Base-by-base conservation (phyloP, 2,113 vertebrate species). In the Phalacrocorax carbo region DNA sequence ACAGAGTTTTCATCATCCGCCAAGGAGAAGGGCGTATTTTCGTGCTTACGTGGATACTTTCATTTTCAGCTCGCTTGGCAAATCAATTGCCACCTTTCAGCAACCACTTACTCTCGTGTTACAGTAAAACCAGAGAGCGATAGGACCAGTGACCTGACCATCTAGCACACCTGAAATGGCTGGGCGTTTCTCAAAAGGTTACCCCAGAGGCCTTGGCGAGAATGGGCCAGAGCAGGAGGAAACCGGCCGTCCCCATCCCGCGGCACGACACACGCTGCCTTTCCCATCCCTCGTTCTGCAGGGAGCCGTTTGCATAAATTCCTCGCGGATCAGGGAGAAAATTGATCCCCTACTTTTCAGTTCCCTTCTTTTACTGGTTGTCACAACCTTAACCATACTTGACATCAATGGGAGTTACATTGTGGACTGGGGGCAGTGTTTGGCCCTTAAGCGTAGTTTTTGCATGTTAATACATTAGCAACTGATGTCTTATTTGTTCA, bases 401-500 rank as follows among this genome's bases (percentile, higher is more conserved):
- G 97, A 97, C 71, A 96, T 97, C 96, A 97, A 92, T 96, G 96
- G 91, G 97, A 97, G 86, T 97, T 97, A 95, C 83, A 58, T 95
- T 96, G 95, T 97, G 86, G 89, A 92, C 4, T 97, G 97, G 95
- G 97, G 94, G 95, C 97, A 98, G 95, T 96, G 92, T 95, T 97
- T 97, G 86, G 75, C 94, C 96, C 96, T 97, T 98, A 96, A 95
- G 95, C 91, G 21, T 94, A 96, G 95, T 97, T 97, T 98, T 97
- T 88, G 72, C 96, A 94, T 98, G 88, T 97, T 97, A 98, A 97
- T 98, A 96, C 95, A 97, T 98, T 98, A 98, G 97, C 97, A 98
- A 98, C 98, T 97, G 97, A 98, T 98, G 96, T 94, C 95, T 98
- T 98, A 98, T 98, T 98, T 98, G 97, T 98, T 98, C 97, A 97